Conservation (phyloP, 1,140 invertebrate genomes). For the Aphelinus certus region DNA sequence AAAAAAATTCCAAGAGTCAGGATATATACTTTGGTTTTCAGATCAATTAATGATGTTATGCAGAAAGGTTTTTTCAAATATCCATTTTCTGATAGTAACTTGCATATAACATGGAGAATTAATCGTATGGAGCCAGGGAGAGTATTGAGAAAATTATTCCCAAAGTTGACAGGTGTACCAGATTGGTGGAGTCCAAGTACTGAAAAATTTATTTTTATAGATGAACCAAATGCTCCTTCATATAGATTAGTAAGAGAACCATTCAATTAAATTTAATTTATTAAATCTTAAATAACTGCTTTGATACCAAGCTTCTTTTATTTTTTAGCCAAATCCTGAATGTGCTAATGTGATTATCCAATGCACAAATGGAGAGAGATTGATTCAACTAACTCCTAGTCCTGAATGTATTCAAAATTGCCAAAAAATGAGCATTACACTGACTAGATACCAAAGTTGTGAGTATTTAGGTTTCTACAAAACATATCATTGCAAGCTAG, state of each 20-base stretch:
- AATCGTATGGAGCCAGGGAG: slow-evolving; percentile 74
- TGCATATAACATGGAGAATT: slow-evolving; percentile 72
- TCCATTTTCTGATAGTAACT: slow-evolving; percentile 46
- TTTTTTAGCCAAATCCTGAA: slow-evolving; percentile 74
- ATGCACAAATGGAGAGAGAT: slow-evolving; percentile 72
- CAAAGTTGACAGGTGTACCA: slow-evolving; percentile 70
- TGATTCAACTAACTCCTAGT: slow-evolving; percentile 73
- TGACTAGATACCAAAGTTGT: slow-evolving; percentile 76
- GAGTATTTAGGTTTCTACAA: slow-evolving; percentile 56
- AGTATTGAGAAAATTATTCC: slow-evolving; percentile 73
- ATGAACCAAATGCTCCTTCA: slow-evolving; percentile 69
- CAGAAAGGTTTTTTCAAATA: slow-evolving; percentile 47
- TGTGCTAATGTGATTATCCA: slow-evolving; percentile 79
- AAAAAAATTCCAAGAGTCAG: not conserved
- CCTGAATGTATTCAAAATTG: slow-evolving; percentile 75
- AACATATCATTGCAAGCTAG: not conserved
- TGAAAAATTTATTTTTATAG: slow-evolving; percentile 77
- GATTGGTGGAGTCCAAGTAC: slow-evolving; percentile 74
- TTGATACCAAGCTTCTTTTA: not conserved
- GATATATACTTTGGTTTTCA: slow-evolving; percentile 40
- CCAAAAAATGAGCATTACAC: slow-evolving; percentile 70
- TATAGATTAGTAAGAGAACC: slow-evolving; percentile 68
- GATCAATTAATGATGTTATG: slow-evolving; percentile 54
- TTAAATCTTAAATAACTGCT: slow-evolving; percentile 4
- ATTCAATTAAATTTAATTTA: not conserved